Percentiles rank a stretch among this genome's conserved stretches.
Conservation (phyloP, 2,888 invertebrate genomes). For the Xanthia icteritia region DNA sequence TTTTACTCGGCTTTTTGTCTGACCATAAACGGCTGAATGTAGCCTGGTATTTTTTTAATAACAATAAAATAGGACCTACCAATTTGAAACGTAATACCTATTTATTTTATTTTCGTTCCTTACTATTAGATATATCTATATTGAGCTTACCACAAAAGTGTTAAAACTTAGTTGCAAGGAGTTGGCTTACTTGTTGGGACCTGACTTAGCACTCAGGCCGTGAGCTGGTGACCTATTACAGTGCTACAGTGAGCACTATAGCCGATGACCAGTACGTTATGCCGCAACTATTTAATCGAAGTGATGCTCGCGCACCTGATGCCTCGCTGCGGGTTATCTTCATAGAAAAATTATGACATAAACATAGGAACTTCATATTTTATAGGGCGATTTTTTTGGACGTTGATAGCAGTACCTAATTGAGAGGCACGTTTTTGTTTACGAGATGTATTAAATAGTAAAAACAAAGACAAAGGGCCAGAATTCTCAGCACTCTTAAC, state of each 20-base stretch:
- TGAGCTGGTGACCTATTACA: conserved; percentile 49
- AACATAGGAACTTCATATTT: not conserved
- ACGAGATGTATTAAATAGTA: not conserved
- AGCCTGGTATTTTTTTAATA: conserved; percentile 13
- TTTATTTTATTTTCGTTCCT: not conserved
- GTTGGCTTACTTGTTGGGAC: conserved; percentile 23
- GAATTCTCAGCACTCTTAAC: not conserved
- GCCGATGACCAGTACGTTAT: conserved; percentile 41
- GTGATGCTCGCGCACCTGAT: not conserved
- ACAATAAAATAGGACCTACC: not conserved
- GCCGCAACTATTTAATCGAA: conserved; percentile 40
- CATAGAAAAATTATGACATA: conserved; percentile 15
- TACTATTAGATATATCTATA: not conserved
- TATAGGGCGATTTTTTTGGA: not conserved
- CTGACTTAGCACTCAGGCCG: conserved; percentile 28
- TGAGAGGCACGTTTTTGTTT: not conserved
- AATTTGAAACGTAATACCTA: not conserved
- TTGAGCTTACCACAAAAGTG: conserved; percentile 28
- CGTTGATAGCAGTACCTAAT: not conserved
- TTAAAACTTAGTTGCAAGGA: conserved; percentile 35
- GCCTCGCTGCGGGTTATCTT: conserved; percentile 13
- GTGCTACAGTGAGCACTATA: conserved; percentile 16
- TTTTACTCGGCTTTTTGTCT: conserved; percentile 17
- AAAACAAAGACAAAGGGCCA: not conserved
- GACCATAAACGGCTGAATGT: not conserved